Evolutionary conservation across 2,797 vertebrate species (phyloP).

Genomic region (Microcaecilia unicolor): DNA sequence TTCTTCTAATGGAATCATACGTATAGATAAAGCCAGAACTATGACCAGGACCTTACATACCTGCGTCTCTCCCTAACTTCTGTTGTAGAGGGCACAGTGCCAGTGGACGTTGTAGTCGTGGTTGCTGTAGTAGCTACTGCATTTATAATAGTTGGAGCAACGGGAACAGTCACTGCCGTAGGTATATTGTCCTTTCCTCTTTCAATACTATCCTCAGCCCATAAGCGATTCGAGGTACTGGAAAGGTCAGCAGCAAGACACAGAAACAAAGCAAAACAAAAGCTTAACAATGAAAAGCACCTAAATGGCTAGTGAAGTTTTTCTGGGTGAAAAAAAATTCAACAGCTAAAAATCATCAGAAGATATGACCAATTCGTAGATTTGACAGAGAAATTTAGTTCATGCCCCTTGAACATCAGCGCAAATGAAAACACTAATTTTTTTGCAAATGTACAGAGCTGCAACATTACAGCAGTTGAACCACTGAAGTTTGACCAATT

Average conservation of each 20-base stretch:
- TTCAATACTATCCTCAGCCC: slow-evolving; percentile 91
- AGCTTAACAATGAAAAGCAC: slow-evolving; percentile 69
- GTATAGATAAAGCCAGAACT: slow-evolving; percentile 20
- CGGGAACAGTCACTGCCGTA: slow-evolving; percentile 84
- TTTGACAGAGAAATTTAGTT: slow-evolving; percentile 24
- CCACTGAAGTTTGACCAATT: slow-evolving; percentile 28
- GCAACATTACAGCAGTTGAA: slow-evolving; percentile 21
- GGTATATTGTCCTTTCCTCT: slow-evolving; percentile 86
- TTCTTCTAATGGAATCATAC: neutral
- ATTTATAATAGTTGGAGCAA: slow-evolving; percentile 93
- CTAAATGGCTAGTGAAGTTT: slow-evolving; percentile 54
- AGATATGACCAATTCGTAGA: slow-evolving; percentile 25
- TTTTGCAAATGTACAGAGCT: slow-evolving; percentile 20
- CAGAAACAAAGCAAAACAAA: slow-evolving; percentile 70
- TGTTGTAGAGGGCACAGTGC: slow-evolving; percentile 73
- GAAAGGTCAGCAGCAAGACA: slow-evolving; percentile 61
- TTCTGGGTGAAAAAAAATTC: slow-evolving; percentile 34
- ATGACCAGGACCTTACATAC: slow-evolving; percentile 61
- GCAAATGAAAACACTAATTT: slow-evolving; percentile 10
- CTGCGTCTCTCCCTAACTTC: slow-evolving; percentile 92
- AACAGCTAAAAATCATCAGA: slow-evolving; percentile 30
- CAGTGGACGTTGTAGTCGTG: slow-evolving; percentile 76
- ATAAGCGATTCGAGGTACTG: slow-evolving; percentile 85
- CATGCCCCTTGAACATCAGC: slow-evolving; percentile 11
- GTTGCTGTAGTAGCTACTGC: slow-evolving; percentile 75